Conservation (phyloP, 2,888 invertebrate genomes). For the Chrysolina americana region DNA sequence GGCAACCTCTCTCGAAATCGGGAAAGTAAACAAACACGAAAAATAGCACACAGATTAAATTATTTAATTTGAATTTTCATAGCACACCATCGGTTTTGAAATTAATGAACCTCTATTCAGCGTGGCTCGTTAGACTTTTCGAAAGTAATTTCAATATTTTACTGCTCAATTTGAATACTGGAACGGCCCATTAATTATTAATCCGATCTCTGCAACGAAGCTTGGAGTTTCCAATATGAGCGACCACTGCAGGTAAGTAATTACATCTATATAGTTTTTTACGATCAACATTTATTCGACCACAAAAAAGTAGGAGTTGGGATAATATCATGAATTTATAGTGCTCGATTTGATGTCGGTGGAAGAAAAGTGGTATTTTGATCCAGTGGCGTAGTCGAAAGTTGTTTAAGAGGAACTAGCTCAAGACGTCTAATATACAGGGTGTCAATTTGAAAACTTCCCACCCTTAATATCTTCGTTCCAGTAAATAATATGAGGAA, state of each 20-base stretch:
- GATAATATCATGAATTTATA: too few relatives aligned
- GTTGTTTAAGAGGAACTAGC: too few relatives aligned
- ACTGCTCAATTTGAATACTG: constrained; percentile 22
- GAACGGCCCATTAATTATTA: constrained; percentile 25
- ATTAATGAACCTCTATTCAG: constrained; percentile 1
- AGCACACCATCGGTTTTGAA: neutral
- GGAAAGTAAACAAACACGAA: neutral
- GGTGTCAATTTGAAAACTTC: too few relatives aligned
- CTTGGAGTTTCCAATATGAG: neutral
- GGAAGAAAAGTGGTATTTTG: too few relatives aligned
- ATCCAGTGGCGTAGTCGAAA: too few relatives aligned
- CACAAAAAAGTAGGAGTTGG: too few relatives aligned
- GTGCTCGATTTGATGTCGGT: too few relatives aligned
- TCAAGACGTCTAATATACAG: too few relatives aligned
- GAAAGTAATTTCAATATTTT: constrained; percentile 15
- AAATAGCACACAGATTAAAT: neutral
- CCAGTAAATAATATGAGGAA: too few relatives aligned
- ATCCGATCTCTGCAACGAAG: neutral
- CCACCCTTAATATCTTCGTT: too few relatives aligned
- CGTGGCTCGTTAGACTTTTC: constrained; percentile 15
- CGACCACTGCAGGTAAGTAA: neutral
- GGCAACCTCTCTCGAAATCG: neutral
- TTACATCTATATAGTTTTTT: neutral
- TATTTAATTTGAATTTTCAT: neutral
- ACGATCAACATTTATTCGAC: too few relatives aligned